Evolutionary conservation across 2,113 vertebrate genomes (phyloP).

Genomic region (Pygoscelis adeliae): DNA sequence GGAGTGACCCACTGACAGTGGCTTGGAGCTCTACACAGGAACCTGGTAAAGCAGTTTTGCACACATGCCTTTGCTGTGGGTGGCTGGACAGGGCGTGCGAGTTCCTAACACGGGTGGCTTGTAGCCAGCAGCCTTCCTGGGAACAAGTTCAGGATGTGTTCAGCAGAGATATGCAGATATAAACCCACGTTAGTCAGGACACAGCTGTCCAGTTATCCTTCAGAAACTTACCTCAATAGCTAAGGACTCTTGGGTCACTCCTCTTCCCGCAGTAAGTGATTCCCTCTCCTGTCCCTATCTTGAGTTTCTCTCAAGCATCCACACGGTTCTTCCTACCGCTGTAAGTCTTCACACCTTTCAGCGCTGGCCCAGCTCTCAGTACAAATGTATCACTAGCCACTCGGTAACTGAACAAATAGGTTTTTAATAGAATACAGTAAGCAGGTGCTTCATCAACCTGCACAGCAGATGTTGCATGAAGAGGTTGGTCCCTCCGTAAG

Average conservation of each 20-base stretch:
- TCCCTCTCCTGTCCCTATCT: background rate
- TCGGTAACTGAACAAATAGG: background rate
- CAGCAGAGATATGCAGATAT: background rate
- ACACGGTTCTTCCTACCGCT: background rate
- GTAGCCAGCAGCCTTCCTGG: background rate
- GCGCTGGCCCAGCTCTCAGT: background rate
- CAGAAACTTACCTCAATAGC: background rate
- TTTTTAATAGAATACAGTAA: constrained; percentile 9
- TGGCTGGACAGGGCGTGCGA: background rate
- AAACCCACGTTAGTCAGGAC: background rate
- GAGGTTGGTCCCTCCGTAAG: background rate
- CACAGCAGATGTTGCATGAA: background rate
- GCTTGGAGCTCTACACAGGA: background rate
- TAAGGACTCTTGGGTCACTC: background rate
- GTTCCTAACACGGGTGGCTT: background rate
- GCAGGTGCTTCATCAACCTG: background rate
- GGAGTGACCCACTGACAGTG: background rate
- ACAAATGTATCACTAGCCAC: background rate
- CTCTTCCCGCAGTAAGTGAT: background rate
- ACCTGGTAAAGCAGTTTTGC: background rate
- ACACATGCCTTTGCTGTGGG: background rate
- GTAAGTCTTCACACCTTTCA: background rate
- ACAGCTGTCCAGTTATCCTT: background rate
- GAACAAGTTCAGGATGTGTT: background rate
- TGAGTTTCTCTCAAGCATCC: background rate